These are phyloP conservation scores for Meloe dianella DNA, from an alignment of 2,888 invertebrate genomes.

Conservation along the genomic window DNA sequence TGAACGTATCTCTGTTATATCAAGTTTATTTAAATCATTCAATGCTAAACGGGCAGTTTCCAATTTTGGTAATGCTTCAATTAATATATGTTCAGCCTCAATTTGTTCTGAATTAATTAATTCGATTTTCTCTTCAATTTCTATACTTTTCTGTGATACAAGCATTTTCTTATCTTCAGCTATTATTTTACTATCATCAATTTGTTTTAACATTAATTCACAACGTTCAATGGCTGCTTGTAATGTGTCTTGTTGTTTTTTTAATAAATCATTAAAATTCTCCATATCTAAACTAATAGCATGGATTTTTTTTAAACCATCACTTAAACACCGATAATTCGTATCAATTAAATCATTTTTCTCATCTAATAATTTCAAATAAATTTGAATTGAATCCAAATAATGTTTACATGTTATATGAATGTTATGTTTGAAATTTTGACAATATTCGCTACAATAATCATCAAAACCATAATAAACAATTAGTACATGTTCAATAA, in stretches of 20 bases:
- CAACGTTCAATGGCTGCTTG: slow-evolving; percentile 82
- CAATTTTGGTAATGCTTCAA: slow-evolving; percentile 83
- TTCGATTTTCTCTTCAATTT: slow-evolving; percentile 82
- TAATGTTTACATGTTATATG: slow-evolving; percentile 93
- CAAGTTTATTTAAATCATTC: slow-evolving; percentile 83
- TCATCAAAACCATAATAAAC: slow-evolving; percentile 78
- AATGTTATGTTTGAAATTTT: slow-evolving; percentile 78
- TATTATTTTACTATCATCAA: slow-evolving; percentile 71
- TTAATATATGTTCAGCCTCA: slow-evolving; percentile 82
- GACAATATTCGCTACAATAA: slow-evolving; percentile 75
- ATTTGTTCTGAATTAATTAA: slow-evolving; percentile 81
- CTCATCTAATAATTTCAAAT: slow-evolving; percentile 76
- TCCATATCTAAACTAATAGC: slow-evolving; percentile 85
- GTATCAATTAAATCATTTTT: slow-evolving; percentile 68
- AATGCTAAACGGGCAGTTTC: slow-evolving; percentile 82
- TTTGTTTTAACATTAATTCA: slow-evolving; percentile 77
- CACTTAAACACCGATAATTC: slow-evolving; percentile 73
- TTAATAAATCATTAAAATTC: slow-evolving; percentile 79
- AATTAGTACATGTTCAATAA: slow-evolving; percentile 85
- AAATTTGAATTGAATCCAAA: slow-evolving; percentile 83
- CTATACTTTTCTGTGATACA: slow-evolving; percentile 79
- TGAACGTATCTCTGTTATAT: slow-evolving; percentile 91
- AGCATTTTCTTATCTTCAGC: slow-evolving; percentile 80
- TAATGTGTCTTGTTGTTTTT: slow-evolving; percentile 82
- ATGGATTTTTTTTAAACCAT: slow-evolving; percentile 81